Conservation (phyloP, 1,140 invertebrate species). For the Sinonovacula constricta region DNA sequence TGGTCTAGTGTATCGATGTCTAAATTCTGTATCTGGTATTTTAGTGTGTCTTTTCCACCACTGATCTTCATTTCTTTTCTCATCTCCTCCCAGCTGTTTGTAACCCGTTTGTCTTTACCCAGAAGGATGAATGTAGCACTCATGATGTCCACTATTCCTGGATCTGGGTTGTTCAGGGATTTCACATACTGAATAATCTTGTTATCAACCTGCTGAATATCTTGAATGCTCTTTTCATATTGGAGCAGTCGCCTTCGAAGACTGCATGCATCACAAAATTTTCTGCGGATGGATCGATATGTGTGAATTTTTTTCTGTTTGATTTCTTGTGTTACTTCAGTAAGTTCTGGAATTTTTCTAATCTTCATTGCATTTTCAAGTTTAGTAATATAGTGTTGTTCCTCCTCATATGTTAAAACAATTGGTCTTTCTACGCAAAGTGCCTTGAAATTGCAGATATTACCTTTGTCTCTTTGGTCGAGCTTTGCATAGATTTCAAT, state of each 20-base stretch:
- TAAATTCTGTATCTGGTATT: neutral
- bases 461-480: conserved; percentile 7
- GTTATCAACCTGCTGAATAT: conserved; percentile 19
- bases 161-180: neutral
- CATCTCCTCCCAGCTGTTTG: conserved; percentile 19
- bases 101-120: neutral
- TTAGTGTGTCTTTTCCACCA: neutral
- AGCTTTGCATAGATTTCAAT: neutral
- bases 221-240: neutral
- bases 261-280: neutral
- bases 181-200: neutral
- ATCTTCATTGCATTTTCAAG: neutral
- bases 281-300: neutral
- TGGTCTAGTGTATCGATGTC: neutral
- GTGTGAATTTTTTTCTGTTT: neutral
- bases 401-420: neutral
- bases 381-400: neutral
- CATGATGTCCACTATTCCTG: neutral
- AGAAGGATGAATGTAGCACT: conserved; percentile 11
- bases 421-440: neutral
- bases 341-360: neutral
- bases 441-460: neutral
- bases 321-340: neutral
- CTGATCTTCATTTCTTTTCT: neutral
- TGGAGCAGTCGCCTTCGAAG: neutral